phyloP scores from a whole-genome alignment of 2,888 invertebrate genomes.

The Troilus luridus region DNA sequence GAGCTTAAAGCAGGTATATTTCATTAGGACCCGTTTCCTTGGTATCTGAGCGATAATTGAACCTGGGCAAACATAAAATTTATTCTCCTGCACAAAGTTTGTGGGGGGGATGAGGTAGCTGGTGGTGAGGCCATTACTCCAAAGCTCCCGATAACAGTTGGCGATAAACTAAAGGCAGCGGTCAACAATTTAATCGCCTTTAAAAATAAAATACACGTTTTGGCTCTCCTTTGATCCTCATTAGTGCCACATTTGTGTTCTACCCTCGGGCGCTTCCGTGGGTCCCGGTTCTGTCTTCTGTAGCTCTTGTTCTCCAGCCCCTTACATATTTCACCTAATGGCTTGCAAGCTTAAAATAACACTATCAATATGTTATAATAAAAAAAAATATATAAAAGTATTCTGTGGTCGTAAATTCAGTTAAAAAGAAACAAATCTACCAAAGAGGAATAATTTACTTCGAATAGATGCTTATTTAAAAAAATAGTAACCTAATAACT shows the following conservation, averaged over 20 bases:
- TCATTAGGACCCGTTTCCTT: background rate
- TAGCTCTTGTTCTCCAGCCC: background rate
- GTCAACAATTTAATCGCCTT: conserved; percentile 36
- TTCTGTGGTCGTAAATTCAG: background rate
- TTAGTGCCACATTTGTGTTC: conserved; percentile 57
- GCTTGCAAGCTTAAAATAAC: background rate
- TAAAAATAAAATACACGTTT: conserved; percentile 59
- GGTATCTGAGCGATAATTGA: background rate
- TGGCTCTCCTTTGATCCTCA: conserved; percentile 57
- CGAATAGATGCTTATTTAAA: too few species aligned
- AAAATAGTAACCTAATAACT: too few species aligned
- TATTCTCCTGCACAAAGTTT: background rate
- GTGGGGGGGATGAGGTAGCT: background rate
- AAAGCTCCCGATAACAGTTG: conserved; percentile 8
- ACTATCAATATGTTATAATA: background rate
- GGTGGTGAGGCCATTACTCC: conserved; percentile 33
- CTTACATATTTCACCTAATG: conserved; percentile 8
- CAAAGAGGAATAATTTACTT: background rate
- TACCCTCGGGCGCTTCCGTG: conserved; percentile 7
- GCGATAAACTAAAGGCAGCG: conserved; percentile 35
- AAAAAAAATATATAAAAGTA: background rate
- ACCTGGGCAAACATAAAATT: background rate
- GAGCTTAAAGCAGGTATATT: background rate
- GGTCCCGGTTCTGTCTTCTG: background rate
- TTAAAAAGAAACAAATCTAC: background rate